These are phyloP conservation scores for Smittia sp. DNA, from an alignment of 2,888 invertebrate genomes.

Conservation along the genomic window DNA sequence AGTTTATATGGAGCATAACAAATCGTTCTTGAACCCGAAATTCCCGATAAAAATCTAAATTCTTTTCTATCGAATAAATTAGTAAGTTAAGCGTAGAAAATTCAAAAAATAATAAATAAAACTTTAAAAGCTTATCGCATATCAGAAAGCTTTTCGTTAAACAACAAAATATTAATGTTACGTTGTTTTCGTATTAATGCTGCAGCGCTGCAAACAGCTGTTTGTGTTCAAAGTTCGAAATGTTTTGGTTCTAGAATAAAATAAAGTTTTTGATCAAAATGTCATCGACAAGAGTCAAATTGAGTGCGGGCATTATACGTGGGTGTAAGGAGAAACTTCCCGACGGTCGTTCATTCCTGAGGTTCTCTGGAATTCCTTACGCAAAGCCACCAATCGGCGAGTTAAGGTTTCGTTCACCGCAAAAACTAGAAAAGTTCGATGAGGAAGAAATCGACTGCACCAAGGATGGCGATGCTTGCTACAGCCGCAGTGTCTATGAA, in stretches of 20 bases:
- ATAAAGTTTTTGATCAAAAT: background rate
- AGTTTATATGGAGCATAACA: conserved; percentile 10
- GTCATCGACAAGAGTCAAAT: conserved; percentile 45
- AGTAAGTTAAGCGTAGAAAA: too few species aligned
- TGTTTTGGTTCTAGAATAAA: background rate
- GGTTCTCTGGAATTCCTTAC: conserved; percentile 59
- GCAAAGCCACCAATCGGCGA: conserved; percentile 58
- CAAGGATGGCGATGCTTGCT: conserved; percentile 47
- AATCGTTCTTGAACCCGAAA: background rate
- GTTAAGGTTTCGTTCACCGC: conserved; percentile 51
- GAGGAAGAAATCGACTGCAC: conserved; percentile 49
- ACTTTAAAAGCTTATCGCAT: too few species aligned
- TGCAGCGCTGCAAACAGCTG: background rate
- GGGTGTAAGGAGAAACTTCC: conserved; percentile 52
- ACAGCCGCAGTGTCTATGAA: conserved; percentile 48
- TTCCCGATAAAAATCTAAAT: background rate
- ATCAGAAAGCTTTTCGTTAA: too few species aligned
- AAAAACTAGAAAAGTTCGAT: conserved; percentile 48
- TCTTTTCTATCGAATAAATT: too few species aligned
- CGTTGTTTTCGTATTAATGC: too few species aligned
- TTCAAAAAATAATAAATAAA: too few species aligned
- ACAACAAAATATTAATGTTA: too few species aligned
- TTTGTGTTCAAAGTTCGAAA: background rate
- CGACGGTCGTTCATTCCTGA: conserved; percentile 53
- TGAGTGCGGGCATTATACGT: conserved; percentile 55